These are phyloP conservation scores for Sitodiplosis mosellana DNA, from an alignment of 1,140 invertebrate species.

Conservation along the genomic window DNA sequence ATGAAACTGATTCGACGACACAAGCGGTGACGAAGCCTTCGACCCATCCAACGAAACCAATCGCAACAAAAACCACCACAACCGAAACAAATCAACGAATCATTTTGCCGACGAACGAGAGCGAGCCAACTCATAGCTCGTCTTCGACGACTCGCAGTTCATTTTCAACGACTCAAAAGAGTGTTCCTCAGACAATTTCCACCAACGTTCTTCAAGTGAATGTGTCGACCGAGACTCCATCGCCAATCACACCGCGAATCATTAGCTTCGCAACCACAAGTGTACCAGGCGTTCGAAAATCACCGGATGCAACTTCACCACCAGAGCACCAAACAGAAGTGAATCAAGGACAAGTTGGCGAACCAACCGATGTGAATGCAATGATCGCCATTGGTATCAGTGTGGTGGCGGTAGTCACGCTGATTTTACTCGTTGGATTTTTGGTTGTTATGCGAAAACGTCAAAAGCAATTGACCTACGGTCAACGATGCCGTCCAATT, in stretches of 20 bases:
- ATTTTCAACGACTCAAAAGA: not conserved
- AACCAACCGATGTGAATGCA: slow-evolving; percentile 23
- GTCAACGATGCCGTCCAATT: slow-evolving; percentile 69
- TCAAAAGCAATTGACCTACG: slow-evolving; percentile 46
- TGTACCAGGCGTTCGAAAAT: not conserved
- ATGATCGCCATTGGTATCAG: slow-evolving; percentile 33
- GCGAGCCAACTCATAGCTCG: too few species aligned
- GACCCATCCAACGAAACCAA: not conserved
- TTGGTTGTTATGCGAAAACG: slow-evolving; percentile 55
- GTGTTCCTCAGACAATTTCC: not conserved
- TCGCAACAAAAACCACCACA: slow-evolving; percentile 1
- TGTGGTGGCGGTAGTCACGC: slow-evolving; percentile 30
- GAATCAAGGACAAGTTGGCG: not conserved
- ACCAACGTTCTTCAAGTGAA: not conserved
- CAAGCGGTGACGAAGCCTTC: not conserved
- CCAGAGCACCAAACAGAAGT: not conserved
- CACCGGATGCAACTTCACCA: not conserved
- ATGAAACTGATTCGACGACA: not conserved
- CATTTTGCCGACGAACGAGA: not conserved
- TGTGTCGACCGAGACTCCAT: not conserved
- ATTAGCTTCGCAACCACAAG: not conserved
- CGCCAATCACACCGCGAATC: not conserved
- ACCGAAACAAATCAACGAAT: slow-evolving; percentile 4
- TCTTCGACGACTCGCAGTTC: too few species aligned
- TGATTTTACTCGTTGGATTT: slow-evolving; percentile 42